Evolutionary conservation across 2,888 invertebrate species (phyloP).

Genomic region (Eilema depressum): DNA sequence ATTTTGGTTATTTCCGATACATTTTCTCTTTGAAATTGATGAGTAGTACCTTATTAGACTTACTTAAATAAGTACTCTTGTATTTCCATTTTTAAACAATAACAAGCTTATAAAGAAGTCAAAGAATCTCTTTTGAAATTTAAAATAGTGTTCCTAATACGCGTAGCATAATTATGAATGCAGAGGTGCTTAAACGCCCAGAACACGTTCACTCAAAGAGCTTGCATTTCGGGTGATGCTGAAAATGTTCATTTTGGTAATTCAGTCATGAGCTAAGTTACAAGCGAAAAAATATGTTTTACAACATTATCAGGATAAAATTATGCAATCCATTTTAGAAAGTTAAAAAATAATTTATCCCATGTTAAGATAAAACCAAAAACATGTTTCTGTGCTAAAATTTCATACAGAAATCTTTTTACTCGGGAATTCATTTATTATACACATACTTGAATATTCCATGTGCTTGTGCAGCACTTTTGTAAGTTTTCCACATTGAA

Average conservation of each 20-base stretch:
- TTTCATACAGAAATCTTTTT: conserved; percentile 22
- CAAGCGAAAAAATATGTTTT: conserved; percentile 12
- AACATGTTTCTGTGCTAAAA: conserved; percentile 20
- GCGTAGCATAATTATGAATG: not conserved
- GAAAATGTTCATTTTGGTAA: conserved; percentile 38
- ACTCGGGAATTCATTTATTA: conserved; percentile 13
- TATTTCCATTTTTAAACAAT: not conserved
- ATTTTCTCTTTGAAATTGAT: no score
- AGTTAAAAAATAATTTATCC: not conserved
- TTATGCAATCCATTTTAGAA: not conserved
- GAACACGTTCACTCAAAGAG: conserved; percentile 32
- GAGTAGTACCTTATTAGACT: no score
- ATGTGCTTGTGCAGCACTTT: conserved; percentile 20
- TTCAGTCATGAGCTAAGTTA: conserved; percentile 38
- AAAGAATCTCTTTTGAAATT: not conserved
- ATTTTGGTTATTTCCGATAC: no score
- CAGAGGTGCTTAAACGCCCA: conserved; percentile 27
- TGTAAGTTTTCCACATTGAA: conserved; percentile 25
- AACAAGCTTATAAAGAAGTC: not conserved
- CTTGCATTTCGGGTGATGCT: conserved; percentile 37
- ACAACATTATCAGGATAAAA: not conserved
- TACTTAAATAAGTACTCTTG: not conserved
- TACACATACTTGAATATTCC: conserved; percentile 39
- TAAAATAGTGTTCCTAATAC: not conserved
- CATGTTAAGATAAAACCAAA: conserved; percentile 8